These are phyloP conservation scores for Parazoanthus atlanticus DNA, from an alignment of 92 coral and sea anemone species.

Conservation along the genomic window DNA sequence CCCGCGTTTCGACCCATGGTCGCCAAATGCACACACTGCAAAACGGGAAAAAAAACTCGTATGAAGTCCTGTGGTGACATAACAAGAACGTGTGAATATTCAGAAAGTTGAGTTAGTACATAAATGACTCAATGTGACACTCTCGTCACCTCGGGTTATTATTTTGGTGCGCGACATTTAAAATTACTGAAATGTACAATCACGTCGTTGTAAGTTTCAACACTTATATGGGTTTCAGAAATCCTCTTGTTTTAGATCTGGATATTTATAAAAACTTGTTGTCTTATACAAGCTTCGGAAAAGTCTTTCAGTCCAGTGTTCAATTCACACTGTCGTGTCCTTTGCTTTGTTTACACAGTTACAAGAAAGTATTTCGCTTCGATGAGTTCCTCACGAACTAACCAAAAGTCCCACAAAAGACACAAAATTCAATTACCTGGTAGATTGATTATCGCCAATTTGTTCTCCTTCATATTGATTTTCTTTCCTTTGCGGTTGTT, in stretches of 20 bases:
- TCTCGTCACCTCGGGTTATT: too few relatives aligned
- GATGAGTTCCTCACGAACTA: slow-evolving; percentile 12
- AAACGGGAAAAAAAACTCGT: neutral
- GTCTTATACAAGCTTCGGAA: neutral
- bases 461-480: neutral
- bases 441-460: neutral
- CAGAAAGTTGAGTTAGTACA: neutral
- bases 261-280: neutral
- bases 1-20: slow-evolving; percentile 64
- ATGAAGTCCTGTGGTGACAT: neutral
- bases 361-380: slow-evolving; percentile 1
- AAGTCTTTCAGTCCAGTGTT: neutral
- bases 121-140: neutral
- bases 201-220: neutral
- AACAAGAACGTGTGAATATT: neutral
- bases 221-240: slow-evolving; percentile 3
- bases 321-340: slow-evolving; percentile 7
- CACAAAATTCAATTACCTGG: slow-evolving; percentile 6
- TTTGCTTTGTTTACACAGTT: slow-evolving; percentile 23
- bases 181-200: neutral
- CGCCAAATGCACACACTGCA: slow-evolving; percentile 74
- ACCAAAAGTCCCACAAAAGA: neutral
- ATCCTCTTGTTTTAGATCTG: neutral
- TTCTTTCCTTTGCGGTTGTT: slow-evolving; percentile 25
- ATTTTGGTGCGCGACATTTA: neutral